Evolutionary conservation across 2,113 vertebrate genomes (phyloP), one percentile per base, ranked within the genome.

Genomic region (Leuciscus idus): DNA sequence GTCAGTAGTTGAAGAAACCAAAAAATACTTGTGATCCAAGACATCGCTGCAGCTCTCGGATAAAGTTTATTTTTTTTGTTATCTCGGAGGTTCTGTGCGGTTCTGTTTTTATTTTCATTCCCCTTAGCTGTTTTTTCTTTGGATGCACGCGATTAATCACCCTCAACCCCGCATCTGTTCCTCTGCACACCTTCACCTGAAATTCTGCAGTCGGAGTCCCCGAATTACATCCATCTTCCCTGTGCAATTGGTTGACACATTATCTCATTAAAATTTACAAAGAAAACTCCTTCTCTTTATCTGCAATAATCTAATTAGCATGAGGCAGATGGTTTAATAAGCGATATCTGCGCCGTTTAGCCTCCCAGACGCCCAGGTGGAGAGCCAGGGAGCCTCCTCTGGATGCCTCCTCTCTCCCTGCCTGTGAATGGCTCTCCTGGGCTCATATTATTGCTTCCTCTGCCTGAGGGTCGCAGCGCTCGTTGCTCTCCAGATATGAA

Each of bases 251-350:
- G 91, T 92, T 92, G 92, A 94, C 93, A 95, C 93, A 93, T 94
- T 94, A 95, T 94, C 95, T 95, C 94, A 95, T 96, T 95, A 95
- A 95, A 95, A 95, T 94, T 94, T 94, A 95, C 92, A 94, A 95
- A 95, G 94, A 94, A 94, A 95, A 95, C 93, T 94, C 94, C 93
- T 94, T 92, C 94, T 94, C 93, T 95, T 96, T 94, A 96, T 95
- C 94, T 95, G 91, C 93, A 93, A 95, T 96, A 94, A 95, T 96
- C 93, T 95, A 96, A 95, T 96, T 96, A 95, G 93, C 95, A 95
- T 95, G 93, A 92, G 93, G 93, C 95, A 96, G 95, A 96, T 96
- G 95, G 94, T 95, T 94, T 96, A 95, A 95, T 95, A 95, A 95
- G 93, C 92, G 94, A 94, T 94, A 95, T 94, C 91, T 87, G 91